Base-by-base conservation (phyloP, 2,797 vertebrate species). In the Odontamblyopus lacepedii region DNA sequence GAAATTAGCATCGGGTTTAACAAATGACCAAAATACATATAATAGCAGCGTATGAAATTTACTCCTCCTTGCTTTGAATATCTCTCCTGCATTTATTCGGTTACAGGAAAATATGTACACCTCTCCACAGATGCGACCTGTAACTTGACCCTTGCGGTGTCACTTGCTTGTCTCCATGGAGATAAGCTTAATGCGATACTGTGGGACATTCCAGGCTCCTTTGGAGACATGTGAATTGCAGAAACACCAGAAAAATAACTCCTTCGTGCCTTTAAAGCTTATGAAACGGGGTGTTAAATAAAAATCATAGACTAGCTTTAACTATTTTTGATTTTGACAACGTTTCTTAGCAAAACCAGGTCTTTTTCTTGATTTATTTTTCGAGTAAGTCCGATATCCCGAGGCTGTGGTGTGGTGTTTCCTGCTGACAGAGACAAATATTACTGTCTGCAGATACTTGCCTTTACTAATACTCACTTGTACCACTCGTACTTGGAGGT, bases 351-450 rank as follows among this genome's bases (percentile, higher is more conserved):
- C 18, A 55, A 53, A 55, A 19, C 5, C 3, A 53, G 5, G 5
- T 19, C 8, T 60, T 60, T 30, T 15, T 60, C 13, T 16, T 30
- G 30, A 12, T 63, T 38, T 16, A 63, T 12, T 19, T 12, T 19
- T 63, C 41, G 38, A 23, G 38, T 1, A 18, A 11, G 11, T 64
- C 3, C 15, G 26, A 41, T 44, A 11, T 44, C 19, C 63, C 44
- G 63, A 29, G 63, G 62, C 48, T 63, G 13, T 29, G 26, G 32
- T 41, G 23, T 63, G 61, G 44, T 9, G 72, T 79, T 73, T 68
- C 29, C 62, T 60, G 60, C 35, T 73, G 19, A 62, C 60, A 35
- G 9, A 62, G 60, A 19, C 60, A 62, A 38, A n/a, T 67, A 50
- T 50, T 19, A 63, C 8, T 23, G 62, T 63, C 62, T 41, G 32